A percentile compares a stretch with the other conserved stretches of the same genome.
phyloP scores from a whole-genome alignment of 37 sponge, comb jelly and placozoan species.

The Haliclona indistincta region DNA sequence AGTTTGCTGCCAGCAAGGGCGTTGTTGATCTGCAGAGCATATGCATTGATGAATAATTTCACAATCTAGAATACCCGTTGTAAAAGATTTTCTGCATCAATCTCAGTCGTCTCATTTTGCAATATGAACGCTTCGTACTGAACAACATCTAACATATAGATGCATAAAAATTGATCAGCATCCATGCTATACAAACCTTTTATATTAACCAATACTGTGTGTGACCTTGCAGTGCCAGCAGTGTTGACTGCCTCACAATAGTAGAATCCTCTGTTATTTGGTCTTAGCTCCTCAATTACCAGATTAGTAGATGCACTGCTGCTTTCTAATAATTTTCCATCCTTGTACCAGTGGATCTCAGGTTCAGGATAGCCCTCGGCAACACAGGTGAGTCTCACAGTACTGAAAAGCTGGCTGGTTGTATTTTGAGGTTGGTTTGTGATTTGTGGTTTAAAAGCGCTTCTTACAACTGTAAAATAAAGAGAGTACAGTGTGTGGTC shows the following conservation, averaged over 20 bases:
- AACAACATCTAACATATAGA: not conserved
- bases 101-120: too few species aligned
- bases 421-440: not conserved
- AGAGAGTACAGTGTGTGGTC: not conserved
- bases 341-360: constrained; percentile 53
- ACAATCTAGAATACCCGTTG: too few species aligned
- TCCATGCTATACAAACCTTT: not conserved
- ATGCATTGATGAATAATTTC: too few species aligned
- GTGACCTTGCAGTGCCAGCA: not conserved
- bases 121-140: not conserved
- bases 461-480: not conserved
- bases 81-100: too few species aligned
- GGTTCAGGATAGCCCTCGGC: constrained; percentile 39
- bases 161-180: not conserved
- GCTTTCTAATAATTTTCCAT: not conserved
- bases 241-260: not conserved
- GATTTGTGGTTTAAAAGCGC: not conserved
- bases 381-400: constrained; percentile 12
- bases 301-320: not conserved
- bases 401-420: not conserved
- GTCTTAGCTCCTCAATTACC: not conserved
- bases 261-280: not conserved
- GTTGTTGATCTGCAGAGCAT: too few species aligned
- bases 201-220: not conserved
- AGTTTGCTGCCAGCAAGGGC: too few species aligned